Evolutionary conservation across 2,797 vertebrate genomes (phyloP).

Genomic region (Halcyon leucocephala): DNA sequence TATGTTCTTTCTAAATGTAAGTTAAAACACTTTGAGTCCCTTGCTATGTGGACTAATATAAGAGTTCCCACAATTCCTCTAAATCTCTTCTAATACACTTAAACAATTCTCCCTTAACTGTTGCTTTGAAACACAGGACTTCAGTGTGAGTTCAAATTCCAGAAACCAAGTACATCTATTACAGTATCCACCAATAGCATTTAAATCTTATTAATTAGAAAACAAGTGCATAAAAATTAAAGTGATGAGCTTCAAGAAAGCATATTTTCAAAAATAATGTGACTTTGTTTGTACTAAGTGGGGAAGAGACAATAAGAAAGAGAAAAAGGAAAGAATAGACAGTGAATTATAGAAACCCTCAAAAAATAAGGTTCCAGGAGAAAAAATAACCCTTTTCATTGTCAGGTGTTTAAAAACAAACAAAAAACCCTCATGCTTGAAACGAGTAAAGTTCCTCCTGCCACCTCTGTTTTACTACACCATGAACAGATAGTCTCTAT

Average conservation of each 20-base stretch:
- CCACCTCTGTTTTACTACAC: not conserved
- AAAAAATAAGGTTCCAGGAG: not conserved
- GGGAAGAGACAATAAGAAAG: not conserved
- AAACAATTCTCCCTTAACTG: not conserved
- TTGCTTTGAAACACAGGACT: not conserved
- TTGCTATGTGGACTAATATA: not conserved
- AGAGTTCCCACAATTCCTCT: not conserved
- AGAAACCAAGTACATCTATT: not conserved
- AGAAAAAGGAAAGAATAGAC: not conserved
- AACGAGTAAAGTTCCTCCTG: not conserved
- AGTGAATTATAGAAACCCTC: not conserved
- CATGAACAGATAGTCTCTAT: not conserved
- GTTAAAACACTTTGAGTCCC: not conserved
- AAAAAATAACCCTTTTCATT: not conserved
- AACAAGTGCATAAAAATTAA: not conserved
- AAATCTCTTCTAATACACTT: not conserved
- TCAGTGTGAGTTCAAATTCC: not conserved
- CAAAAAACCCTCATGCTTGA: not conserved
- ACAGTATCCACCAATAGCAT: not conserved
- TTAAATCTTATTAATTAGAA: not conserved
- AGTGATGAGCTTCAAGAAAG: not conserved
- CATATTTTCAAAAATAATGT: not conserved
- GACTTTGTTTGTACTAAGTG: not conserved
- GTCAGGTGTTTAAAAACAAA: not conserved
- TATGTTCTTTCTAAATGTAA: not conserved